Conservation (phyloP, 2,113 vertebrate species). For the Xiphias gladius region DNA sequence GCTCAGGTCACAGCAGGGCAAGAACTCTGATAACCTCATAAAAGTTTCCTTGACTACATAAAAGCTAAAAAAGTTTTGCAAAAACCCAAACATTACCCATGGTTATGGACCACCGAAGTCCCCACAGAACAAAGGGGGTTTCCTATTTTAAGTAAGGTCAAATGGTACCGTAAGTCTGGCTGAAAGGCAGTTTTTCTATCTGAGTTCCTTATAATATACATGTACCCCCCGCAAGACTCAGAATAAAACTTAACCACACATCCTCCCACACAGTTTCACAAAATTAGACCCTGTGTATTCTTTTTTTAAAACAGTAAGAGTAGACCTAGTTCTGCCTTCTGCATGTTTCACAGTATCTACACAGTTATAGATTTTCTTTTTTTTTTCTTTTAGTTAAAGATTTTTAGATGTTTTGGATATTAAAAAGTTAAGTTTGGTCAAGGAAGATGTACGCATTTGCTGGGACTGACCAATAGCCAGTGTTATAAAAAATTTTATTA, state of each 20-base stretch:
- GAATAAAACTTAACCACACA: constrained; percentile 71
- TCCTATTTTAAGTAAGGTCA: constrained; percentile 62
- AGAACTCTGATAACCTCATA: neutral
- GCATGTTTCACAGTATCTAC: neutral
- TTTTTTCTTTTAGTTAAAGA: neutral
- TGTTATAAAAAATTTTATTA: neutral
- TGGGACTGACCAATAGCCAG: neutral
- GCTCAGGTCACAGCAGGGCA: neutral
- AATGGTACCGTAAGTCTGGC: constrained; percentile 45
- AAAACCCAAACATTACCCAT: too few species aligned
- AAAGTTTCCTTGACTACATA: neutral
- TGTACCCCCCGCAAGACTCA: constrained; percentile 46
- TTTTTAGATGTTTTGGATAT: neutral
- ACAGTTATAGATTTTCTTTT: neutral
- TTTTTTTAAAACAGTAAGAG: constrained; percentile 24
- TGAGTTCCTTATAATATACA: constrained; percentile 65
- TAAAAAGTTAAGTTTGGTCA: neutral
- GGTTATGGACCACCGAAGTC: neutral
- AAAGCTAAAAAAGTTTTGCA: constrained; percentile 1
- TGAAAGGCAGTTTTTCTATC: constrained; percentile 54
- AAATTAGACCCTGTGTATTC: constrained; percentile 41
- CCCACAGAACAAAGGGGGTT: constrained; percentile 30
- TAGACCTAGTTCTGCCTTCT: constrained; percentile 39
- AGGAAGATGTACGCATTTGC: neutral
- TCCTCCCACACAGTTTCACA: constrained; percentile 54